Base-by-base conservation (phyloP, 2,888 invertebrate species). In the Folsomia candida region DNA sequence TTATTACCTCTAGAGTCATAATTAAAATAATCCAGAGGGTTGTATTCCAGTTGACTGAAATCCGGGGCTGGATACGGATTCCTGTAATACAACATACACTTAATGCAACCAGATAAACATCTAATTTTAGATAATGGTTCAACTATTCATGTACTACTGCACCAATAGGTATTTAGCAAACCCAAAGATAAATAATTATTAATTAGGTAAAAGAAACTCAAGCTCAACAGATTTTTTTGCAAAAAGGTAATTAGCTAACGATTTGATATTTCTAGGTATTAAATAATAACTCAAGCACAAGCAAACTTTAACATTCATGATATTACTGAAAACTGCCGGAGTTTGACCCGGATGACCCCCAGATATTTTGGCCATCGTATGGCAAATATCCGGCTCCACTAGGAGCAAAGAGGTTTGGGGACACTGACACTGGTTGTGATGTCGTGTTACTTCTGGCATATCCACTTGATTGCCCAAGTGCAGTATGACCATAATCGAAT, bases 401-500 rank as follows among this genome's bases (percentile, higher is more conserved):
- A 2, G 63, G 51, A 51, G 51, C 20, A 37, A 18, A 20, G 4
- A 57, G 14, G 22, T 54, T 54, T 2, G 57, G 54, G 26, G 20
- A 18, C 9, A 20, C 28, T 2, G 65, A 22, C 24, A n/a, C 20
- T 60, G 26, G 18, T 26, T 20, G 62, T 6, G 27, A 20, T 20
- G 54, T 27, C 20, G 65, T 11, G 54, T 54, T 54, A 27, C 65
- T 65, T 57, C 65, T 65, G 22, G 63, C 29, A 65, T 65, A 65
- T 25, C 65, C 65, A 65, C 54, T 65, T 51, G 65, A n/a, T 54
- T 65, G 65, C 24, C 57, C 57, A 65, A 27, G 28, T 18, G 65
- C n/a, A n/a, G 9, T n/a, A 20, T 47, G 29, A 27, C 65, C 65
- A 27, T 65, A 65, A 27, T 65, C 65, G 57, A 54, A 65, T 37